Evolutionary conservation across 2,797 vertebrate species (phyloP).

Genomic region (Falco novaeseelandiae): DNA sequence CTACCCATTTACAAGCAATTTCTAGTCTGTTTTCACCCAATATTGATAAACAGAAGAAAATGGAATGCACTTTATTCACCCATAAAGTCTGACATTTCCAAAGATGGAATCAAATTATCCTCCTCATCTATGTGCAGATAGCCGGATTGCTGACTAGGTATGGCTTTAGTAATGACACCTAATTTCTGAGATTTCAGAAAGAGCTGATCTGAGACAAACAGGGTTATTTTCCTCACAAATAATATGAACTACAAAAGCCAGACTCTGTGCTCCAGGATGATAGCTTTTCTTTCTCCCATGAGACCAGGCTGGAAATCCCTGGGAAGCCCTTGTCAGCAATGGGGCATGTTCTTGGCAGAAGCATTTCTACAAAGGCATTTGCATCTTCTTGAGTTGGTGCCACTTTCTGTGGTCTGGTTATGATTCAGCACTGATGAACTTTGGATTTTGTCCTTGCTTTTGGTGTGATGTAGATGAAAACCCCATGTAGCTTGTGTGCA

Average conservation of each 20-base stretch:
- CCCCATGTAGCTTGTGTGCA: background rate
- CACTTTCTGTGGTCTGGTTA: background rate
- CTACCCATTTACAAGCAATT: constrained; percentile 20
- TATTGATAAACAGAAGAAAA: constrained; percentile 54
- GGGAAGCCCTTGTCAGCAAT: background rate
- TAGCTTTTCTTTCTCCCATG: background rate
- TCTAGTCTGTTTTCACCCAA: constrained; percentile 24
- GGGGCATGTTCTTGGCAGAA: background rate
- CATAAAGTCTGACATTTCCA: constrained; percentile 59
- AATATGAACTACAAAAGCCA: background rate
- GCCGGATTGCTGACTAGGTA: background rate
- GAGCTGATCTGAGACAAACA: background rate
- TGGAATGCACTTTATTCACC: constrained; percentile 33
- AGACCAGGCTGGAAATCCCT: background rate
- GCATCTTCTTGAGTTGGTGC: background rate
- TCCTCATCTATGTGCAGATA: background rate
- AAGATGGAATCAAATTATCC: constrained; percentile 37
- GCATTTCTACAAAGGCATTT: background rate
- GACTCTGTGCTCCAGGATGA: background rate
- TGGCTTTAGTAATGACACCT: background rate
- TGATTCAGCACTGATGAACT: background rate
- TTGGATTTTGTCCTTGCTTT: background rate
- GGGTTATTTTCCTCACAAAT: background rate
- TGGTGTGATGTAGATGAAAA: background rate
- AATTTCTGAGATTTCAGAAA: background rate